Conservation (phyloP, 2,113 vertebrate species). For the Ahaetulla prasina region DNA sequence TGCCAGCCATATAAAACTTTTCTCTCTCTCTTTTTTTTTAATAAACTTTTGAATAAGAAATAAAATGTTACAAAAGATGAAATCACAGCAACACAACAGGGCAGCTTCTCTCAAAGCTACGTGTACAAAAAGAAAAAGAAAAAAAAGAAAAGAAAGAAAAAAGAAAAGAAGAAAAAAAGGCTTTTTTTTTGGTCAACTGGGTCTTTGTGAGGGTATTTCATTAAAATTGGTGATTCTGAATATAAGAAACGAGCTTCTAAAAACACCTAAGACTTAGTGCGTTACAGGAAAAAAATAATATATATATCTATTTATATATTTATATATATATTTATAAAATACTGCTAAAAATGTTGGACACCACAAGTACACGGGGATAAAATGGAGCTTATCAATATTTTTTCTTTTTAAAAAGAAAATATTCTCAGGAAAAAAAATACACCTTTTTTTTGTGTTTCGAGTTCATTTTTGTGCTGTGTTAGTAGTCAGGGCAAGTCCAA, state of each 20-base stretch:
- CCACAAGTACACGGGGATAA: constrained; percentile 65
- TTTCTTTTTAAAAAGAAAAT: constrained; percentile 58
- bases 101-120: constrained; percentile 78
- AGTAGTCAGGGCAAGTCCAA: constrained; percentile 78
- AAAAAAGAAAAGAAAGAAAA: not conserved
- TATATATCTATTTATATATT: constrained; percentile 18
- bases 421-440: constrained; percentile 68
- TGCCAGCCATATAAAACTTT: constrained; percentile 74
- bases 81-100: constrained; percentile 76
- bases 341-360: constrained; percentile 80
- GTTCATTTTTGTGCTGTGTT: constrained; percentile 74
- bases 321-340: constrained; percentile 67
- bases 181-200: constrained; percentile 74
- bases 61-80: constrained; percentile 76
- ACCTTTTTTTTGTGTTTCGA: constrained; percentile 63
- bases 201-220: constrained; percentile 67
- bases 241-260: constrained; percentile 75
- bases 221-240: constrained; percentile 72
- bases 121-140: constrained; percentile 72
- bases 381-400: constrained; percentile 66
- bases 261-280: constrained; percentile 81
- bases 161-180: constrained; percentile 48
- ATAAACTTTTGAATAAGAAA: constrained; percentile 74
- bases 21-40: constrained; percentile 65
- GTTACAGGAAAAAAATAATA: constrained; percentile 69